These are phyloP conservation scores for Diceros bicornis DNA, from an alignment of 2,797 vertebrate genomes.

Conservation along the genomic window DNA sequence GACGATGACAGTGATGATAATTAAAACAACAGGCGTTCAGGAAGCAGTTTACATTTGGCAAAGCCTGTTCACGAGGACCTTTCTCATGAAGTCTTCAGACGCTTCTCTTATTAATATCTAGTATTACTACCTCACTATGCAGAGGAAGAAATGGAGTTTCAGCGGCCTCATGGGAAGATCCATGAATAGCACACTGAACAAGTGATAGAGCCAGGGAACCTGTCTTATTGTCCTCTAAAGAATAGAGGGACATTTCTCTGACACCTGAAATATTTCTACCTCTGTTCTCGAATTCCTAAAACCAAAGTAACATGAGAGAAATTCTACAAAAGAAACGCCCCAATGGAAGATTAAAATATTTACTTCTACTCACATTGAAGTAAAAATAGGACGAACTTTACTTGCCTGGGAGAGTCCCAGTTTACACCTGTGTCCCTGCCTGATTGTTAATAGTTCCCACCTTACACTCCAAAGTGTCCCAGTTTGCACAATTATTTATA, in stretches of 20 bases:
- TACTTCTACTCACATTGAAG: not conserved
- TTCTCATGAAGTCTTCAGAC: not conserved
- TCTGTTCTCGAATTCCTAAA: not conserved
- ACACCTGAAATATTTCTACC: not conserved
- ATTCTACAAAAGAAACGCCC: not conserved
- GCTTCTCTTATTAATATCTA: not conserved
- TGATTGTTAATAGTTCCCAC: no score
- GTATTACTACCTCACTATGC: accelerated
- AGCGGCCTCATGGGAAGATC: not conserved
- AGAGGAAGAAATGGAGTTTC: not conserved
- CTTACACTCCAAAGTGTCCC: not conserved
- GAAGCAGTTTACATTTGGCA: not conserved
- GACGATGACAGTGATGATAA: accelerated
- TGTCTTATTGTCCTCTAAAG: not conserved
- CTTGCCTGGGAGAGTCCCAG: not conserved
- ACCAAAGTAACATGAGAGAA: not conserved
- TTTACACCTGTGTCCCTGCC: accelerated
- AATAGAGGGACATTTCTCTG: not conserved
- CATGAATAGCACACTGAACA: no score
- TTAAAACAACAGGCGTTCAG: accelerated
- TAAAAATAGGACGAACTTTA: accelerated
- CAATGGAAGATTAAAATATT: not conserved
- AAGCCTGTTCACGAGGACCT: not conserved
- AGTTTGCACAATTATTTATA: accelerated
- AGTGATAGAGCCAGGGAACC: no score